Evolutionary conservation across 1,140 invertebrate genomes (phyloP).

Genomic region (Charaxes varanes): DNA sequence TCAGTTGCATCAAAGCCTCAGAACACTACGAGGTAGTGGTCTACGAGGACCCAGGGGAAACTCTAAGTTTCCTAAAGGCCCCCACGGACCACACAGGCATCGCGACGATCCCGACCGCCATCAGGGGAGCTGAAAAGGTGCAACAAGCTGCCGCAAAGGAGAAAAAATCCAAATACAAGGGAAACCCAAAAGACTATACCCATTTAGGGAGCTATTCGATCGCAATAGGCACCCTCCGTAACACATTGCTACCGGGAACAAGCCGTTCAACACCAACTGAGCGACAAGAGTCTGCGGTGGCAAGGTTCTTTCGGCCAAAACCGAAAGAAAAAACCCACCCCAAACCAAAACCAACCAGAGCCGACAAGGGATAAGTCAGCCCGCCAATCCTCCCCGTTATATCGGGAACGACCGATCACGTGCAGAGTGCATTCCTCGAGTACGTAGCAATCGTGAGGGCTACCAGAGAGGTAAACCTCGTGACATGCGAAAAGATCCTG

Average conservation of each 20-base stretch:
- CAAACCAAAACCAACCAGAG: not conserved
- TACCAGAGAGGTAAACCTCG: conserved; percentile 3
- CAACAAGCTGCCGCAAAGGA: not conserved
- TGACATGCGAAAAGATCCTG: conserved; percentile 16
- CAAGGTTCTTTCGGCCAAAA: not conserved
- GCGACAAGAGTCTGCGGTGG: too few species aligned
- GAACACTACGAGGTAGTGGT: conserved; percentile 18
- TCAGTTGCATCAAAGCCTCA: conserved; percentile 9
- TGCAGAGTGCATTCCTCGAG: conserved; percentile 17
- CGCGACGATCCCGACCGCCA: not conserved
- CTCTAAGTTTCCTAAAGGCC: conserved; percentile 16
- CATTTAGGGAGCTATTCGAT: too few species aligned
- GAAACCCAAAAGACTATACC: too few species aligned
- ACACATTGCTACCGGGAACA: too few species aligned
- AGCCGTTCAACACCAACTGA: not conserved
- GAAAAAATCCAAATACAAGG: too few species aligned
- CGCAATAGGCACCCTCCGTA: too few species aligned
- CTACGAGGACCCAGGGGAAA: conserved; percentile 18
- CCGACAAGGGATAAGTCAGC: not conserved
- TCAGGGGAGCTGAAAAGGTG: not conserved
- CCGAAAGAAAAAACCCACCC: not conserved
- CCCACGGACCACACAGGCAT: not conserved
- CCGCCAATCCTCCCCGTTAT: not conserved
- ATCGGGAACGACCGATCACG: not conserved
- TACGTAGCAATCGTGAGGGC: conserved; percentile 15